Evolutionary conservation across 2,888 invertebrate genomes (phyloP), one percentile per base, ranked within the genome.

Genomic region (Pilophorus perplexus): DNA sequence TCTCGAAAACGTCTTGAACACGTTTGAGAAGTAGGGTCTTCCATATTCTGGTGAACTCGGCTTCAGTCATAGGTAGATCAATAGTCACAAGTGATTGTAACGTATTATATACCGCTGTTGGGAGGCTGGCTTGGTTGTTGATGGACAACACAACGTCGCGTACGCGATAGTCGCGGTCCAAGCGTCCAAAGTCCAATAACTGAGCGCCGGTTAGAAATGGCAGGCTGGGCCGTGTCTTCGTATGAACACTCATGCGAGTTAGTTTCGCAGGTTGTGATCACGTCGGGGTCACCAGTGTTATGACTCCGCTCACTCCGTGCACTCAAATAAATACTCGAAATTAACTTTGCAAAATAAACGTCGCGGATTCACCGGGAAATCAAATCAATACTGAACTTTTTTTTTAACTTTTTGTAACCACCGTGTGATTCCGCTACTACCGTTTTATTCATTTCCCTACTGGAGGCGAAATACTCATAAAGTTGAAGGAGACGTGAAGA

Each of bases 101-200:
- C 10, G 10, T 16, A 12, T 22, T 46, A 12, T 46, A 46, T 16
- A 12, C 12, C 4, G 18, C 22, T 5, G 12, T 16, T 12, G 46
- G 4, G 4, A 46, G 6, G 8, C 8, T 10, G 46, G 16, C 12
- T 12, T 46, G 46, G 12, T 46, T 46, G 18, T 16, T 22, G 5
- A 46, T 46, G 22, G 46, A 46, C 46, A 16, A 18, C 4, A 22
- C 46, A 46, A 14, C 10, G 16, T 46, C 22, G 46, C 8, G 22
- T 46, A 46, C 46, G 46, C 12, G 8, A 18, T 46, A 46, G 12
- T 46, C 4, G 46, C 46, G 18, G 46, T 46, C 46, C 46, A 46
- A 14, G 46, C 46, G 18, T 5, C 46, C 3, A 46, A 46, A 46
- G 46, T 46, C 46, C 8, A 46, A 22, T 18, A 46, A 22, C 3